These are phyloP conservation scores for Pholis gunnellus DNA, from an alignment of 2,113 vertebrate species.

Conservation along the genomic window DNA sequence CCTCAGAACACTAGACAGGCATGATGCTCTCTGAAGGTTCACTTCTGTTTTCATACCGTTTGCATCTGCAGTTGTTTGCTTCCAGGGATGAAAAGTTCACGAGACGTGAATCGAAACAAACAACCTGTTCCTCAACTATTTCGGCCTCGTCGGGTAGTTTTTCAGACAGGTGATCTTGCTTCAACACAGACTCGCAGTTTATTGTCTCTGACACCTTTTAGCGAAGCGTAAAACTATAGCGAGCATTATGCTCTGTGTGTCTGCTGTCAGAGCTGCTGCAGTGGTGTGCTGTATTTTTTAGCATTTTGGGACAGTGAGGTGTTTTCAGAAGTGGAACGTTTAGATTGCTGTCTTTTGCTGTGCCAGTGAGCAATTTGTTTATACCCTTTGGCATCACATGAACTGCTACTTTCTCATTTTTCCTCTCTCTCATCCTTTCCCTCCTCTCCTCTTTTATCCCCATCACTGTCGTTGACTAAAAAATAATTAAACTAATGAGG, in stretches of 20 bases:
- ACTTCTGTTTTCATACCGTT: neutral
- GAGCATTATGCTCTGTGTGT: neutral
- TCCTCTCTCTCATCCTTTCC: constrained; percentile 20
- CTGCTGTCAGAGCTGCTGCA: constrained; percentile 32
- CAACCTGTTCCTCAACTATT: neutral
- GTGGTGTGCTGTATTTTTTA: constrained; percentile 45
- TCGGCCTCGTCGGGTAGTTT: neutral
- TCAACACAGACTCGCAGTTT: neutral
- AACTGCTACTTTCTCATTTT: constrained; percentile 18
- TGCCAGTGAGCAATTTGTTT: constrained; percentile 66
- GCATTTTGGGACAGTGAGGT: constrained; percentile 41
- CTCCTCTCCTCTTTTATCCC: constrained; percentile 38
- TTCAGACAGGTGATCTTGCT: constrained; percentile 2
- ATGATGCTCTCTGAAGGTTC: neutral
- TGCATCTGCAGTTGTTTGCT: constrained; percentile 2
- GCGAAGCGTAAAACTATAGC: neutral
- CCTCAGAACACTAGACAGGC: neutral
- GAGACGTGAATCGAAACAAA: neutral
- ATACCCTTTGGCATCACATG: constrained; percentile 42
- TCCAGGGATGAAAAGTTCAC: neutral
- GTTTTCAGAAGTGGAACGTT: constrained; percentile 52
- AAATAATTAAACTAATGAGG: constrained; percentile 65
- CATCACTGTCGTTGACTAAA: constrained; percentile 33
- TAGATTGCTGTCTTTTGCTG: constrained; percentile 31
- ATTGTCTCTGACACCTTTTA: constrained; percentile 1